Percentiles rank a stretch among this genome's conserved stretches.
These are phyloP conservation scores for Metopolophium dirhodum DNA, from an alignment of 1,140 invertebrate species.

Conservation along the genomic window DNA sequence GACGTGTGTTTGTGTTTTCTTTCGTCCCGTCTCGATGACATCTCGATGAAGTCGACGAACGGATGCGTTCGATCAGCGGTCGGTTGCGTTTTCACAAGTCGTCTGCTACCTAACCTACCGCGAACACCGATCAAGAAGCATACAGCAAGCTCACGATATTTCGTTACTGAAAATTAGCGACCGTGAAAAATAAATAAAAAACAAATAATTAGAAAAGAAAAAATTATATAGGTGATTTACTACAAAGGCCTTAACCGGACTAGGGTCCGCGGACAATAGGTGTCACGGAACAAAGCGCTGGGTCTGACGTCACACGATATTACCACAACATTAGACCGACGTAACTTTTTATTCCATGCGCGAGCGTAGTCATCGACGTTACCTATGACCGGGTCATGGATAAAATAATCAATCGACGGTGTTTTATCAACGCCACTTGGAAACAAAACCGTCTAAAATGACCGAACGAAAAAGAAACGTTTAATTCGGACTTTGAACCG, in stretches of 20 bases:
- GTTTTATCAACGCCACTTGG: background rate
- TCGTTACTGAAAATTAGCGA: background rate
- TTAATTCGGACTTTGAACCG: background rate
- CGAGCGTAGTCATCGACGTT: background rate
- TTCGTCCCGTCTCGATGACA: conserved; percentile 50
- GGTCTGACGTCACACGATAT: background rate
- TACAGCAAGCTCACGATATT: background rate
- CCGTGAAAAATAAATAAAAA: background rate
- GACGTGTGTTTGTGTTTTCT: conserved; percentile 35
- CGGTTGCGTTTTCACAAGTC: background rate
- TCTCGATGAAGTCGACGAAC: background rate
- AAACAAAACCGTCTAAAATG: background rate
- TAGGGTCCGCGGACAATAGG: background rate
- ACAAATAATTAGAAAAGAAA: background rate
- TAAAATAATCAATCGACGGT: background rate
- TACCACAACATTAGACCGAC: background rate
- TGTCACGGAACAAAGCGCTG: background rate
- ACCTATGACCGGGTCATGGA: background rate
- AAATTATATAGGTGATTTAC: background rate
- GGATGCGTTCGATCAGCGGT: background rate
- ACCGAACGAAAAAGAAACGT: background rate
- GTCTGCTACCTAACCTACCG: background rate
- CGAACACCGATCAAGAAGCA: background rate
- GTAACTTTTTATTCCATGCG: background rate
- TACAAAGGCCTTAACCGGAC: background rate